Base-by-base conservation (phyloP, 2,113 vertebrate genomes). In the Potamarius usumacintae region DNA sequence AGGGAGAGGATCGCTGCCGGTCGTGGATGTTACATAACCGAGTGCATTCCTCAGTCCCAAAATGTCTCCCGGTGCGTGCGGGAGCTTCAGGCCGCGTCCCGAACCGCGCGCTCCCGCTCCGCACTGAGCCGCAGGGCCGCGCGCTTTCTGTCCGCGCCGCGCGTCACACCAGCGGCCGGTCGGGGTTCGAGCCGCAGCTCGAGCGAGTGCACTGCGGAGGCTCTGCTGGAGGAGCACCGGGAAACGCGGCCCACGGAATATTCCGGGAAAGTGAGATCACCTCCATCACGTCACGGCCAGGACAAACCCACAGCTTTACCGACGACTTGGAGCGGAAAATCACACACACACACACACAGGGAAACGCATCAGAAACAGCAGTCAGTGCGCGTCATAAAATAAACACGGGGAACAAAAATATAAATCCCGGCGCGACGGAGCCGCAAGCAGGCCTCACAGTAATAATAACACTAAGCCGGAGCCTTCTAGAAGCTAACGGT, bases 331-430 rank as follows among this genome's bases (percentile, higher is more conserved):
- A 22, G 7, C 22, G 8, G 14, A 79, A 17, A 27, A 3, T 18
- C 17, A 42, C 2, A 0, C 57, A 20, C 55, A 42, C 1, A 0
- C 12, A 22, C 30, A 30, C 30, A 30, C 30, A 30, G 30, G 0
- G 30, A 14, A 2, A 42, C 14, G 0, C 30, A 57, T n/a, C 7
- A 18, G n/a, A 9, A 2, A 34, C 0, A 5, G 0, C 0, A 18
- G 15, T 11, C 1, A 8, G 48, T 12, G 22, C 17, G 1, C 2
- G 0, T 4, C 20, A 5, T 34, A 2, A 7, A 34, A 34, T 18
- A 58, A 11, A 20, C 0, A 11, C 5, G 15, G 8, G 30, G 52
- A 10, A 57, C 30, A 18, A 5, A 5, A 20, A 12, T 25, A 10
- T 52, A 14, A 12, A 12, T 6, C 0, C 1, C 2, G 53, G 30